These are phyloP conservation scores for Peromyscus attwateri DNA, from an alignment of 2,797 vertebrate species.

Conservation along the genomic window DNA sequence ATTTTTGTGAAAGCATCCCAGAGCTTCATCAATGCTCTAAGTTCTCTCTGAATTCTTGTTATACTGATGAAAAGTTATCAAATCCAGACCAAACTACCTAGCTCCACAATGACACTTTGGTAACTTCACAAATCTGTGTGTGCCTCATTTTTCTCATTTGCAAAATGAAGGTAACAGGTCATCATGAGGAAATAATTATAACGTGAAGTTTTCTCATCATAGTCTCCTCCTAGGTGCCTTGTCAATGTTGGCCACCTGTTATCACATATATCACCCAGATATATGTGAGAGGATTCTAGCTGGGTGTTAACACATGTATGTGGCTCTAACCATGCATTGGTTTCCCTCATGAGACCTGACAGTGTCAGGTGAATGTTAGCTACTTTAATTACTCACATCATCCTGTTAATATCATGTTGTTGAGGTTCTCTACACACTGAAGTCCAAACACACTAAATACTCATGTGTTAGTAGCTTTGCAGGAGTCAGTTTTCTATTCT, in stretches of 20 bases:
- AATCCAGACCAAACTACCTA: neutral
- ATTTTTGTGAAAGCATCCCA: neutral
- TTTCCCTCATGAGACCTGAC: accelerated
- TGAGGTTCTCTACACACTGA: neutral
- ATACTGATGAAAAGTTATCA: neutral
- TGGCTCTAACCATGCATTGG: too few species aligned
- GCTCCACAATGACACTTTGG: neutral
- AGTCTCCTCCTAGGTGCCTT: too few species aligned
- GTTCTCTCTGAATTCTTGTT: neutral
- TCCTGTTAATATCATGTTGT: neutral
- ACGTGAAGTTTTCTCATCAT: neutral
- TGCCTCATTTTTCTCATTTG: neutral
- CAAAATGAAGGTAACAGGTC: neutral
- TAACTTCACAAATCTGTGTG: neutral
- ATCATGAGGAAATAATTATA: neutral
- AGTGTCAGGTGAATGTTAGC: neutral
- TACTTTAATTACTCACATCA: too few species aligned
- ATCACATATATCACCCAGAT: neutral
- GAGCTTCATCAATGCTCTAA: neutral
- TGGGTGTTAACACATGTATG: neutral
- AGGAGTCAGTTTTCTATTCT: neutral
- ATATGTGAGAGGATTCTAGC: neutral
- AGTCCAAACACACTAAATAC: neutral
- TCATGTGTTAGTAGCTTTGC: neutral
- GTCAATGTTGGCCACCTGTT: neutral